These are phyloP conservation scores for Myioborus miniatus DNA, from an alignment of 2,797 vertebrate species.

Conservation along the genomic window DNA sequence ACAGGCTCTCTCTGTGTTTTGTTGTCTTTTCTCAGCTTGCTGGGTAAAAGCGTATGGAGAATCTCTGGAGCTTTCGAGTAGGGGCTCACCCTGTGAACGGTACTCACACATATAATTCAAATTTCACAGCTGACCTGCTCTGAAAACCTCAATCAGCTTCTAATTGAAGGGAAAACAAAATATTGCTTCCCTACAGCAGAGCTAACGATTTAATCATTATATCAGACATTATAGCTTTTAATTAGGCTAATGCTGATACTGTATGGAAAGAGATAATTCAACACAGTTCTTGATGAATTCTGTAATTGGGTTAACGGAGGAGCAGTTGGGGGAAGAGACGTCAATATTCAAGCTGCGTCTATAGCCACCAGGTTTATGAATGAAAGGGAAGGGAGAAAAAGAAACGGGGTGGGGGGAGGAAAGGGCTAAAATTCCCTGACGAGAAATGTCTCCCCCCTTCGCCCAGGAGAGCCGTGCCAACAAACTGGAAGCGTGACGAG, in stretches of 20 bases:
- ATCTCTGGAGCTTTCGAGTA: constrained; percentile 79
- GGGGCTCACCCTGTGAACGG: constrained; percentile 85
- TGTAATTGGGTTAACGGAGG: constrained; percentile 87
- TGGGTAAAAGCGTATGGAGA: constrained; percentile 75
- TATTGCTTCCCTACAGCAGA: constrained; percentile 93
- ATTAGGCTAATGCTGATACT: constrained; percentile 94
- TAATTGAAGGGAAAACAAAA: constrained; percentile 99
- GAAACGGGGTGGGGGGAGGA: neutral
- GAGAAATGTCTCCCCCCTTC: constrained; percentile 32
- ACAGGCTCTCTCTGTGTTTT: neutral
- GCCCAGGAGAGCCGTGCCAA: neutral
- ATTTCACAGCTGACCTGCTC: constrained; percentile 99
- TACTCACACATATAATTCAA: constrained; percentile 93
- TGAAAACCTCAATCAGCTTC: constrained; percentile 98
- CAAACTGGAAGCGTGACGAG: neutral
- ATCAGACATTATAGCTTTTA: constrained; percentile 93
- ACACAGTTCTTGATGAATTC: constrained; percentile 87
- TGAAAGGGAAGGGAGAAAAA: constrained; percentile 41
- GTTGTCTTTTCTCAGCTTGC: constrained; percentile 61
- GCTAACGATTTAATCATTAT: constrained; percentile 98
- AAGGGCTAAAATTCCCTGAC: constrained; percentile 53
- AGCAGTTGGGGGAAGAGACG: constrained; percentile 83
- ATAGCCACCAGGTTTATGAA: constrained; percentile 79
- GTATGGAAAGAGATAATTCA: constrained; percentile 90
- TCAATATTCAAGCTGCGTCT: constrained; percentile 84